These are phyloP conservation scores for Lissocephala sabroskyi DNA, from an alignment of 2,888 invertebrate species.

Conservation along the genomic window DNA sequence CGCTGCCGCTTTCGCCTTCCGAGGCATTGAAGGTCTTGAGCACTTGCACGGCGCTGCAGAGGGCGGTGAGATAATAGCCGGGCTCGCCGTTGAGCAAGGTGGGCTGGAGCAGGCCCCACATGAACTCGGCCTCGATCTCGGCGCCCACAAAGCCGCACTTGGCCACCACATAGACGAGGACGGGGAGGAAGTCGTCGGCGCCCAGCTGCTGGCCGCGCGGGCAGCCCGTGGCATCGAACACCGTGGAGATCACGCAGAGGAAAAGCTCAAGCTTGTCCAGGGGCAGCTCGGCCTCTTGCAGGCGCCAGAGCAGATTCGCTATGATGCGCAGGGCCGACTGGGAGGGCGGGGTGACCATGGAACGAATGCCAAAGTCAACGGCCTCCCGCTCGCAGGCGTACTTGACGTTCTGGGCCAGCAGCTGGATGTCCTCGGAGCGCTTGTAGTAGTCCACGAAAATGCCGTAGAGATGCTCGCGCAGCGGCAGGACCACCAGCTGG, in stretches of 20 bases:
- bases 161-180: conserved; percentile 93
- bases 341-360: conserved; percentile 84
- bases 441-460: conserved; percentile 93
- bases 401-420: conserved; percentile 75
- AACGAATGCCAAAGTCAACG: conserved; percentile 71
- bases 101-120: conserved; percentile 95
- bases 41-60: conserved; percentile 88
- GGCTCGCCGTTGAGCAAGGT: conserved; percentile 93
- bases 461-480: conserved; percentile 87
- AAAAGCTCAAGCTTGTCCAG: conserved; percentile 94
- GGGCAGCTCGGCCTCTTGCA: conserved; percentile 94
- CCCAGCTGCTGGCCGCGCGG: conserved; percentile 75
- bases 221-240: conserved; percentile 80
- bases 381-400: conserved; percentile 70
- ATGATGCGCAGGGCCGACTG: conserved; percentile 83
- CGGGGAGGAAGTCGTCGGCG: conserved; percentile 91
- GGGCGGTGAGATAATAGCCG: conserved; percentile 93
- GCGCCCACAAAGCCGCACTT: conserved; percentile 92
- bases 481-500: conserved; percentile 88
- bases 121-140: conserved; percentile 96
- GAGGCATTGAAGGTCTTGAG: conserved; percentile 72
- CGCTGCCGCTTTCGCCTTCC: conserved; percentile 70
- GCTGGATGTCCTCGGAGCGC: conserved; percentile 80
- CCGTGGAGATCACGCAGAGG: conserved; percentile 88
- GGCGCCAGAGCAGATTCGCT: conserved; percentile 82